Evolutionary conservation across 2,888 invertebrate genomes (phyloP).

Genomic region (Tetramorium bicarinatum): DNA sequence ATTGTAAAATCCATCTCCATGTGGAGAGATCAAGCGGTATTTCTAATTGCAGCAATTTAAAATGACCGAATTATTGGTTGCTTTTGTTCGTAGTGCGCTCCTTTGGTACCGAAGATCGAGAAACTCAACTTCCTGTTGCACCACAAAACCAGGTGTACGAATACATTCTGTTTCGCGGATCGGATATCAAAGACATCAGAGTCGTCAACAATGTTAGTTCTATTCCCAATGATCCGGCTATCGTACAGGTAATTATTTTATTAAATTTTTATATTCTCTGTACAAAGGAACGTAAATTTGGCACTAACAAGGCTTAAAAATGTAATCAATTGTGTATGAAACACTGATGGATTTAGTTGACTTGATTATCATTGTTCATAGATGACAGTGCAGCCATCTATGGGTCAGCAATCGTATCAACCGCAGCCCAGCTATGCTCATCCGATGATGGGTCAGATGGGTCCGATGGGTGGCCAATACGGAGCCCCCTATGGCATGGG

Average conservation of each 20-base stretch:
- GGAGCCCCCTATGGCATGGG: constrained; percentile 87
- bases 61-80: constrained; percentile 22
- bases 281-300: neutral
- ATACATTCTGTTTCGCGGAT: constrained; percentile 98
- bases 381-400: constrained; percentile 92
- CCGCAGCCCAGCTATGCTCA: constrained; percentile 91
- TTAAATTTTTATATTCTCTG: neutral
- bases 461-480: constrained; percentile 87
- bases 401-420: constrained; percentile 89
- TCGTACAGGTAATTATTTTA: constrained; percentile 91
- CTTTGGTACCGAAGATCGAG: constrained; percentile 99
- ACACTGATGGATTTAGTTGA: neutral
- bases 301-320: neutral
- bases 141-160: constrained; percentile 99
- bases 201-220: constrained; percentile 96
- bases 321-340: neutral
- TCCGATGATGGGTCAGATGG: constrained; percentile 90
- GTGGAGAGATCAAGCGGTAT: neutral
- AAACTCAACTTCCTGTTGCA: constrained; percentile 97
- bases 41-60: neutral
- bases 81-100: constrained; percentile 93
- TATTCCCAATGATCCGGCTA: constrained; percentile 98
- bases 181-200: constrained; percentile 99
- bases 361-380: constrained; percentile 83
- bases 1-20: neutral